These are phyloP conservation scores for Coregonus ussuriensis DNA, from an alignment of 2,797 vertebrate genomes.

Conservation along the genomic window DNA sequence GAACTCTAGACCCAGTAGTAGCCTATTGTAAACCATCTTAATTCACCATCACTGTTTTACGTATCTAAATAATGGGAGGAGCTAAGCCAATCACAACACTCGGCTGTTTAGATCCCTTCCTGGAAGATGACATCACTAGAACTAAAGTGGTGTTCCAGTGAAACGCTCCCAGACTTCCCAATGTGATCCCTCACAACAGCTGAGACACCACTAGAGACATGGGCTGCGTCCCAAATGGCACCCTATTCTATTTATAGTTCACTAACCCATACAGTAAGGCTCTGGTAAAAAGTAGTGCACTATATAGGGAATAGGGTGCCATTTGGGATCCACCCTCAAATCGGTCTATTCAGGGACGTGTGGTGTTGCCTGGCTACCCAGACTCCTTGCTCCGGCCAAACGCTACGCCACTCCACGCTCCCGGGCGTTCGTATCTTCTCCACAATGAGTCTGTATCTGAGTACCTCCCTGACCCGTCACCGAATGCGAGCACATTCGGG, in stretches of 20 bases:
- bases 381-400: no score
- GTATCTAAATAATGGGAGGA: slow-evolving; percentile 36
- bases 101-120: slow-evolving; percentile 36
- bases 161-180: neutral
- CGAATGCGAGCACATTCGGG: no score
- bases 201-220: neutral
- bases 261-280: neutral
- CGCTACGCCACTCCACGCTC: no score
- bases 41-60: slow-evolving; percentile 24
- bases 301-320: neutral
- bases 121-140: slow-evolving; percentile 63
- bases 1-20: neutral
- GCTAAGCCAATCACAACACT: slow-evolving; percentile 57
- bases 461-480: no score
- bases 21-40: neutral
- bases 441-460: no score
- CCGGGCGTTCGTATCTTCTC: no score
- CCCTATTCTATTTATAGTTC: neutral
- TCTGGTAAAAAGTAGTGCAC: neutral
- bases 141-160: neutral
- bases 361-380: neutral
- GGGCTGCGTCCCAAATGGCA: neutral
- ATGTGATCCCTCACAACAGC: neutral
- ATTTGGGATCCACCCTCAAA: neutral
- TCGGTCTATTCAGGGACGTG: neutral